Evolutionary conservation across 2,888 invertebrate species (phyloP).

Genomic region (Hemicrepidius hirtus): DNA sequence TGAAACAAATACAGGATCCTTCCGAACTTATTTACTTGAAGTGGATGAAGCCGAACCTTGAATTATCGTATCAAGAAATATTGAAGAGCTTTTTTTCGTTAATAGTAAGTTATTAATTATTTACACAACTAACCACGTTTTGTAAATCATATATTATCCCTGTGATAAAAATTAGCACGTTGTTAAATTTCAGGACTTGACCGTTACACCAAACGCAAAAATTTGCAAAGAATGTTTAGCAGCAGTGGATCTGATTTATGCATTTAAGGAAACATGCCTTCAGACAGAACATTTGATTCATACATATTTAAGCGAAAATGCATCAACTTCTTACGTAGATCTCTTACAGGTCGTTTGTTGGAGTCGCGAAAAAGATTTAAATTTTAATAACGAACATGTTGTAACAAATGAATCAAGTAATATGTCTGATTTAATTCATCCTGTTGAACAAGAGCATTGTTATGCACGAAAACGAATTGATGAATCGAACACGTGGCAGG

Average conservation of each 20-base stretch:
- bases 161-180: neutral
- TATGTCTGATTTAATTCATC: too few relatives aligned
- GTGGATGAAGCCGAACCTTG: neutral
- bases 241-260: conserved; percentile 14
- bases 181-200: conserved; percentile 20
- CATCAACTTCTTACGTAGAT: too few relatives aligned
- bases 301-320: neutral
- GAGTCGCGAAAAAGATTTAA: neutral
- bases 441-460: too few relatives aligned
- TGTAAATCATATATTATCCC: too few relatives aligned
- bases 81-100: neutral
- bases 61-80: neutral
- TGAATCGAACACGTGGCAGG: too few relatives aligned
- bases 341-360: neutral
- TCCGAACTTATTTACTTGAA: conserved; percentile 17
- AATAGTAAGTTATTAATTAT: conserved; percentile 2
- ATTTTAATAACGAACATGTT: too few relatives aligned
- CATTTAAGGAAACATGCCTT: conserved; percentile 30
- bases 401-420: too few relatives aligned
- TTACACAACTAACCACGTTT: too few relatives aligned
- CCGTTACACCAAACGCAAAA: conserved; percentile 23
- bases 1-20: neutral
- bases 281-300: conserved; percentile 10
- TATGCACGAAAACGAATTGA: too few relatives aligned
- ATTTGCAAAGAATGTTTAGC: conserved; percentile 27